Evolutionary conservation across 2,888 invertebrate species (phyloP).

Genomic region (Macrosiphum euphorbiae): DNA sequence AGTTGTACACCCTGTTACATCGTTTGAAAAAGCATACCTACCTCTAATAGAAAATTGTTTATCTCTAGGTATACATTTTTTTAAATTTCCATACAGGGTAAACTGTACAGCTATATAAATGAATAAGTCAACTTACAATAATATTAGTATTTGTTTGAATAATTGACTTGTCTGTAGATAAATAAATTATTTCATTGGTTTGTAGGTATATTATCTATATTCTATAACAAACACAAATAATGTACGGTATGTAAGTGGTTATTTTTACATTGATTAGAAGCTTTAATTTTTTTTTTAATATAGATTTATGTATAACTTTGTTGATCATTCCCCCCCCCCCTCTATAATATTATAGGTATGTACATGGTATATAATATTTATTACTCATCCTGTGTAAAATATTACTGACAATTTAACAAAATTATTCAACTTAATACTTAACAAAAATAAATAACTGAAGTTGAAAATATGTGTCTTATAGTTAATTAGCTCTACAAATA

Average conservation of each 20-base stretch:
- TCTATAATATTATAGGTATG: neutral
- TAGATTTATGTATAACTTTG: neutral
- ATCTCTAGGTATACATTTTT: neutral
- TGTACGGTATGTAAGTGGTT: neutral
- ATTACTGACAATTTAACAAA: neutral
- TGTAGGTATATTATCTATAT: neutral
- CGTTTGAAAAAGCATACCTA: neutral
- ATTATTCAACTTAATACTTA: neutral
- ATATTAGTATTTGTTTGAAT: neutral
- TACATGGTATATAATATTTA: neutral
- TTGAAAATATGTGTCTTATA: neutral
- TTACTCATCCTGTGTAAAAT: neutral
- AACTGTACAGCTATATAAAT: neutral
- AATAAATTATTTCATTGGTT: neutral
- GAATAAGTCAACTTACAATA: neutral
- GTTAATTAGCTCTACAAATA: neutral
- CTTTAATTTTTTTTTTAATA: neutral
- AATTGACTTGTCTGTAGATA: neutral
- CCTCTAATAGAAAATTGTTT: neutral
- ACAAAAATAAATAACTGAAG: neutral
- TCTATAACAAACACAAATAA: neutral
- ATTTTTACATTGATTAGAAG: neutral
- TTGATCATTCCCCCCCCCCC: neutral
- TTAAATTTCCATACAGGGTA: neutral
- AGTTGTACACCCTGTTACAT: slow-evolving; percentile 6